phyloP scores from a whole-genome alignment of 23 tunicate species.

The Botrylloides violaceus region DNA sequence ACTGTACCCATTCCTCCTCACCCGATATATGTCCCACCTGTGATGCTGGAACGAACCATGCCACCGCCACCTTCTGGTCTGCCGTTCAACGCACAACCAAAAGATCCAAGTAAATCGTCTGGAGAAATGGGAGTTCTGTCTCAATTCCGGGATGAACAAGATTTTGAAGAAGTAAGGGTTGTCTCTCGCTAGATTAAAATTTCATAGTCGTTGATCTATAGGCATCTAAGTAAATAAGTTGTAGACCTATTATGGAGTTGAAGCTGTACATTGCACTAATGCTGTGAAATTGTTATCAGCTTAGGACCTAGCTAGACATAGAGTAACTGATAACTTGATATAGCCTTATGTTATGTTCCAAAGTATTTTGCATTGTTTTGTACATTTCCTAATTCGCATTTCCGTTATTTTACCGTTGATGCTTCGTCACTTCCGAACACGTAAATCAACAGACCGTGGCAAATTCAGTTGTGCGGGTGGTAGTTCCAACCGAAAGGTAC shows the following conservation, averaged over 20 bases:
- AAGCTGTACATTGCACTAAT: too few species aligned
- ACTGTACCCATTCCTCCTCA: conserved; percentile 87
- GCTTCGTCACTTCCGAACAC: conserved; percentile 15
- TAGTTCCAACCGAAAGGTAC: conserved; percentile 97
- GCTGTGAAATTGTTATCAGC: too few species aligned
- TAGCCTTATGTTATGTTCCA: neutral
- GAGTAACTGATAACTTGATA: too few species aligned
- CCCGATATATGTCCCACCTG: conserved; percentile 90
- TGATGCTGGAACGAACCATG: conserved; percentile 65
- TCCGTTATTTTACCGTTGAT: conserved; percentile 33
- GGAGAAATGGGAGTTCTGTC: conserved; percentile 63
- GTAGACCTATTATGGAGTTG: too few species aligned
- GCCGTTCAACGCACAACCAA: conserved; percentile 91
- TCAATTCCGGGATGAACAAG: conserved; percentile 60
- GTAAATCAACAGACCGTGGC: conserved; percentile 67
- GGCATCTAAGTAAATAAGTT: too few species aligned
- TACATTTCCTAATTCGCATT: conserved; percentile 19
- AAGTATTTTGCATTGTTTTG: neutral
- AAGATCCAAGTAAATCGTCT: conserved; percentile 55
- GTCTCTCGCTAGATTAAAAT: too few species aligned
- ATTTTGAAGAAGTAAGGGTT: conserved; percentile 76
- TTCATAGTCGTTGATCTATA: too few species aligned
- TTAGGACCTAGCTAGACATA: too few species aligned
- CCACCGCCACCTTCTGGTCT: conserved; percentile 94
- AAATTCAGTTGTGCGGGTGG: conserved; percentile 92